A percentile compares a stretch with the other conserved stretches of the same genome.
Evolutionary conservation across 2,113 vertebrate species (phyloP).

Genomic region (Ochotona curzoniae): DNA sequence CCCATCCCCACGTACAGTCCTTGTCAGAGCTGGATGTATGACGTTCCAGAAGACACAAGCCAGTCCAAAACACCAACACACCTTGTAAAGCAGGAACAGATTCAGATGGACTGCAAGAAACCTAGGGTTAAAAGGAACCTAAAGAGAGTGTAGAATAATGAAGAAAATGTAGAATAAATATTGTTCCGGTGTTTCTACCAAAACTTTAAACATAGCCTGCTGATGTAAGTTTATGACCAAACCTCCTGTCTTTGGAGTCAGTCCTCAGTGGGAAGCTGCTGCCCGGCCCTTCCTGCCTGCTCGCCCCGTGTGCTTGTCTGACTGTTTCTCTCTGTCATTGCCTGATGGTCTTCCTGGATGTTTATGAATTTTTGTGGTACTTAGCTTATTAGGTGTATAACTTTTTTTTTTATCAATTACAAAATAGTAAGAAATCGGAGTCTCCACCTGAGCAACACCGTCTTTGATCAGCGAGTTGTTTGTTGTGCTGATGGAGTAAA

Average conservation of each 20-base stretch:
- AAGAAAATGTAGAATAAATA: neutral
- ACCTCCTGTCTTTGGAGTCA: neutral
- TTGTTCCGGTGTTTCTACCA: neutral
- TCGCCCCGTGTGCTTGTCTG: neutral
- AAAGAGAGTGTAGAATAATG: neutral
- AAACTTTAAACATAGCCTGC: neutral
- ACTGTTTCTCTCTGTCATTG: neutral
- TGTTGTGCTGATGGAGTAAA: neutral
- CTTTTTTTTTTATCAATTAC: neutral
- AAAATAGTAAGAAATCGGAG: neutral
- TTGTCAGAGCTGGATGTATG: neutral
- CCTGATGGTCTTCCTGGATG: neutral
- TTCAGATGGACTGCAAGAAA: neutral
- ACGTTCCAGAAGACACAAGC: neutral
- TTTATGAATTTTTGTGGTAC: neutral
- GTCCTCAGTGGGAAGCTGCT: neutral
- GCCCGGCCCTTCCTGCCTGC: neutral
- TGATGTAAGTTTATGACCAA: neutral
- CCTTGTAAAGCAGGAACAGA: conserved; percentile 13
- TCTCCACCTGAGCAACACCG: neutral
- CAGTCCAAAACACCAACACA: neutral
- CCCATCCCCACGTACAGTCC: neutral
- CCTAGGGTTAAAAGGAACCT: neutral
- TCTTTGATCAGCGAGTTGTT: neutral
- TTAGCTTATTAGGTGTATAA: neutral